Evolutionary conservation across 2,113 vertebrate species (phyloP).

Genomic region (Pygathrix nemaeus): DNA sequence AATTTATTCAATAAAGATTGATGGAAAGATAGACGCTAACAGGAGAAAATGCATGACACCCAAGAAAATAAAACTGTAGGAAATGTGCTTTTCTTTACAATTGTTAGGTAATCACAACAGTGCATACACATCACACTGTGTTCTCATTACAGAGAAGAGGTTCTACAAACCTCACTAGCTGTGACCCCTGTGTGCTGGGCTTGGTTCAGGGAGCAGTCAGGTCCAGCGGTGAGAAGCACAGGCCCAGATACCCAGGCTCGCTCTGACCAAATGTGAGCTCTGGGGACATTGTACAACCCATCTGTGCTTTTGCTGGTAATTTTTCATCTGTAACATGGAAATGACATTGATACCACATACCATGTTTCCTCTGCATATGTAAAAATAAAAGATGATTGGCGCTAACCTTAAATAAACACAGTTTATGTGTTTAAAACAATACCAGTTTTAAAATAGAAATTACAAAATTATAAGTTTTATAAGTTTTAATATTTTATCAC

Average conservation of each 20-base stretch:
- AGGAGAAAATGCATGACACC: accelerated
- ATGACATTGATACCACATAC: no score
- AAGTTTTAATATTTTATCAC: neutral
- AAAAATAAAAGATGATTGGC: no score
- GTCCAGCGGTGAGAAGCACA: neutral
- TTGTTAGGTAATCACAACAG: neutral
- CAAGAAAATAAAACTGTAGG: neutral
- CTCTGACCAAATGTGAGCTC: neutral
- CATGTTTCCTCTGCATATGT: no score
- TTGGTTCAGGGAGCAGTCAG: neutral
- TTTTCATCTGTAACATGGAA: neutral
- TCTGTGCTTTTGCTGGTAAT: neutral
- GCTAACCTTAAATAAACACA: neutral
- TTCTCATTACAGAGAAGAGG: neutral
- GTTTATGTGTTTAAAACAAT: neutral
- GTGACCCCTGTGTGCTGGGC: no score
- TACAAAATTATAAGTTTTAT: neutral
- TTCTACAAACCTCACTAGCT: neutral
- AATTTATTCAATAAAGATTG: neutral
- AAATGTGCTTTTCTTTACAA: neutral
- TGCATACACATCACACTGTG: accelerated
- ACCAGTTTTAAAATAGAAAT: neutral
- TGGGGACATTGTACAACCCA: accelerated
- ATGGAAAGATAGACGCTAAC: neutral
- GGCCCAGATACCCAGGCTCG: accelerated